These are phyloP conservation scores for Artemisiospiza belli DNA, from an alignment of 2,113 vertebrate species.

Conservation along the genomic window DNA sequence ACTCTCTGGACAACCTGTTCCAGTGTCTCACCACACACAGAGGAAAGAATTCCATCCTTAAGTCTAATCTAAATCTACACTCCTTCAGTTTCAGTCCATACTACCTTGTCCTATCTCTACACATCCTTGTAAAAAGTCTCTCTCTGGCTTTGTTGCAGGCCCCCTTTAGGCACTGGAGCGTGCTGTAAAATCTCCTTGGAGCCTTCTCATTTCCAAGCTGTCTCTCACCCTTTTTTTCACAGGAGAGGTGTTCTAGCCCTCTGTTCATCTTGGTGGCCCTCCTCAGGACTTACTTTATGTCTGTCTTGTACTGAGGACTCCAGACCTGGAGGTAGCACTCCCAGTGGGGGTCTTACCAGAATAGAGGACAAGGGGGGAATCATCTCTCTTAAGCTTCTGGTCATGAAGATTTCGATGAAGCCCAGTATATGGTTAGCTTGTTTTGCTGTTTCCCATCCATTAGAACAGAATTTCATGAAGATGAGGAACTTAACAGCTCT, in stretches of 20 bases:
- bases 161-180: neutral
- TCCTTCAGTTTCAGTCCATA: neutral
- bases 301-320: neutral
- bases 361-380: rapidly evolving
- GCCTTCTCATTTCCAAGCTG: neutral
- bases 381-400: neutral
- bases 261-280: neutral
- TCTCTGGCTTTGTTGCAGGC: neutral
- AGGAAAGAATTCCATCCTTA: neutral
- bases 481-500: neutral
- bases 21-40: neutral
- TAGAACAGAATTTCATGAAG: neutral
- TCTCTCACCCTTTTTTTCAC: neutral
- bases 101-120: neutral
- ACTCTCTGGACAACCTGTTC: neutral
- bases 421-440: neutral
- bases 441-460: neutral
- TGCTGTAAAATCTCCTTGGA: neutral
- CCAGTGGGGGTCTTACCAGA: neutral
- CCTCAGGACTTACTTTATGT: neutral
- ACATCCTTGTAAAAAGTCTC: neutral
- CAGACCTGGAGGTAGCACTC: neutral
- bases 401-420: neutral
- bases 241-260: neutral
- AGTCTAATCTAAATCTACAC: neutral